Base-by-base conservation (phyloP, 2,113 vertebrate species). In the Recurvirostra avosetta region DNA sequence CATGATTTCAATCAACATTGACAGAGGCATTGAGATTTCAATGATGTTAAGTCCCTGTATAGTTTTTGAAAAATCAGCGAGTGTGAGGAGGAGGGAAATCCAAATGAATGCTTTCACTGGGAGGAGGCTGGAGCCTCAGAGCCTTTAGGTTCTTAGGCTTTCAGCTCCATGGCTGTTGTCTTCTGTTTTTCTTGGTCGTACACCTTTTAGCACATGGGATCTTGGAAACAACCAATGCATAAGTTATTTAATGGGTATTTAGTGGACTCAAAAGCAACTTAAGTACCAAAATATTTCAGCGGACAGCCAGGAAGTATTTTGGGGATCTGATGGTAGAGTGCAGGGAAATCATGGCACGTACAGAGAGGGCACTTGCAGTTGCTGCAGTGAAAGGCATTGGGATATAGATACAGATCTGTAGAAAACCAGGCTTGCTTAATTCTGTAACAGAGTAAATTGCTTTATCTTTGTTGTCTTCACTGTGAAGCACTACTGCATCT, bases 361-460 rank as follows among this genome's bases (percentile, higher is more conserved):
- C 0, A 0, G 52, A 49, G 41, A 34, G 30, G 47, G 27, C 27
- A 26, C 15, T 61, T 66, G 50, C n/a, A 55, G 30, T 72, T 49
- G 41, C n/a, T 61, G n/a, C 45, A 50, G 19, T 72, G 52, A 49
- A 50, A 45, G 29, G 6, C 22, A 9, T 10, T 82, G 79, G 41
- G 12, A 21, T 87, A 23, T 32, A 75, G 36, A 12, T 30, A 32
- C 13, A 75, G 27, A 23, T 49, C 30, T 70, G 34, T 15, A 40
- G 61, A 40, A 41, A 71, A 77, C 3, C 26, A 68, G 20, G 2
- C 45, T 88, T 81, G 34, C 34, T n/a, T 86, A 53, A 70, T 45
- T 84, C 38, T 62, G 15, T 74, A 74, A 32, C 30, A 43, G 56
- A 52, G 6, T 55, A 73, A 58, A 67, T 41, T 84, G 17, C 41